Evolutionary conservation across 2,113 vertebrate genomes (phyloP), one percentile per base, ranked within the genome.

Genomic region (Maccullochella peelii): DNA sequence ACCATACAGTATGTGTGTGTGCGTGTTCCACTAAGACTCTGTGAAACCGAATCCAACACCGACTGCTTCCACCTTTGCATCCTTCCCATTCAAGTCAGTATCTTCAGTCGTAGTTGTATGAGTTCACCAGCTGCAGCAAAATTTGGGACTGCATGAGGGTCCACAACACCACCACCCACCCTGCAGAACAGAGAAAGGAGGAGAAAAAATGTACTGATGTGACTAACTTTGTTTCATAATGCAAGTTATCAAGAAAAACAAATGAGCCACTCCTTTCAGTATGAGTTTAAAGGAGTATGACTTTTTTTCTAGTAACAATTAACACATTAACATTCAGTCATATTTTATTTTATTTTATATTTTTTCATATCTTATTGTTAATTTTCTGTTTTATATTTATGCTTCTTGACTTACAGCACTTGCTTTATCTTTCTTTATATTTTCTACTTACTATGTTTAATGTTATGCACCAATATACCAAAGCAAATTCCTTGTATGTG

Each of bases 61-160:
- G 73, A 30, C 74, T 87, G 79, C 77, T 86, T 92, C 84, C 86
- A 89, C 80, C 89, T 89, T 87, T 79, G 76, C 88, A 85, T 92
- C 84, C 52, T 85, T 77, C 40, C 67, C 74, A 72, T 72, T 84
- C 63, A 79, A 50, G 67, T 80, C 61, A 8, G 58, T 59, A 54
- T 75, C 84, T 72, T 67, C 44, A 36, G 27, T 23, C 18, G 20
- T 71, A n/a, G n/a, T n/a, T n/a, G 58, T 61, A 1, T 27, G 25
- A 25, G 49, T 2, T 58, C 59, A 33, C 27, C 76, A 69, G 73
- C 75, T 68, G 85, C 66, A 44, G 70, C 5, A 23, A 79, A 30
- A 14, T 40, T 12, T 4, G 42, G 40, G 21, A 23, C 50, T n/a
- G 75, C n/a, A 40, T 6, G 52, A 52, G 82, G 88, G 86, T 88